A percentile compares a stretch with the other conserved stretches of the same genome.
Conservation (phyloP, 1,140 invertebrate genomes). For the Zaprionus capensis region DNA sequence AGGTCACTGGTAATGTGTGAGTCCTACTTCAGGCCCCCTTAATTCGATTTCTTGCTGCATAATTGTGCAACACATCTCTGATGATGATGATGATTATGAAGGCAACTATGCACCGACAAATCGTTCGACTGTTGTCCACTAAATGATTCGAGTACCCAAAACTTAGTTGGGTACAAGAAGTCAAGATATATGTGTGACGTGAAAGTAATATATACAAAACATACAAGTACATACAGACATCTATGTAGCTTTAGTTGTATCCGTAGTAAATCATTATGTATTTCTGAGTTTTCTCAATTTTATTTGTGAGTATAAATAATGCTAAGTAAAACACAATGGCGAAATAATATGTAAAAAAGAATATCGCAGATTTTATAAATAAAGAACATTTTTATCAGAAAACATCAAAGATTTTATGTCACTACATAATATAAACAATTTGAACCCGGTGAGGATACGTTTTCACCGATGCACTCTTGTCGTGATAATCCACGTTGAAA, state of each 20-base stretch:
- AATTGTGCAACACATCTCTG: conserved; percentile 15
- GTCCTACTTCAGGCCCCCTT: background rate
- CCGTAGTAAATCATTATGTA: conserved; percentile 48
- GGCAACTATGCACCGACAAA: conserved; percentile 60
- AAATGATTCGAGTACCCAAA: conserved; percentile 31
- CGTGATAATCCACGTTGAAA: too few relatives aligned
- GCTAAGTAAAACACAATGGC: conserved; percentile 28
- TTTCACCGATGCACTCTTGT: too few relatives aligned
- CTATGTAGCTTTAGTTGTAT: conserved; percentile 46
- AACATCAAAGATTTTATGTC: background rate
- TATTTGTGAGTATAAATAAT: conserved; percentile 24
- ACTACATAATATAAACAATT: too few relatives aligned
- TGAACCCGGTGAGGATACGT: too few relatives aligned
- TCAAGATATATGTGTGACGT: conserved; percentile 22
- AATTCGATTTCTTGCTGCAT: conserved; percentile 57
- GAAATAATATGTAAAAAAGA: conserved; percentile 56
- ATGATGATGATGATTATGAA: background rate
- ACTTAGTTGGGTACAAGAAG: conserved; percentile 25
- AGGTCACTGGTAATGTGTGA: conserved; percentile 5
- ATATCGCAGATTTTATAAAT: conserved; percentile 65
- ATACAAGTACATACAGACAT: conserved; percentile 21
- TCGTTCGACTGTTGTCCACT: conserved; percentile 19
- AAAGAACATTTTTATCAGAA: conserved; percentile 57
- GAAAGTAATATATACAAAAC: conserved; percentile 22
- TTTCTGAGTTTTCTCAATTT: conserved; percentile 31